Evolutionary conservation across 2,797 vertebrate genomes (phyloP), one percentile per base, ranked within the genome.

Genomic region (Caiman crocodilus): DNA sequence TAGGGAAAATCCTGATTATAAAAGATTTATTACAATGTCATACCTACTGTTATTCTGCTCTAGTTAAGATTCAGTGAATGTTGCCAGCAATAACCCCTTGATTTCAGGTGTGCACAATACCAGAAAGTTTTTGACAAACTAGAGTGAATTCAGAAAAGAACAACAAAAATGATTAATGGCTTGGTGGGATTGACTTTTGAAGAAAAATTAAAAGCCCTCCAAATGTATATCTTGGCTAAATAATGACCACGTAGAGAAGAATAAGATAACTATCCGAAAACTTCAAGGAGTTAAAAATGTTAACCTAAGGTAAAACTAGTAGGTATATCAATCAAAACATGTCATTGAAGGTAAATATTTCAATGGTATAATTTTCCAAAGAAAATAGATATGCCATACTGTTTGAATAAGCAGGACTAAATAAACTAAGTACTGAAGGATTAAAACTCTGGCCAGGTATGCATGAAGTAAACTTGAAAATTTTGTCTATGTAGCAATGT

Each of bases 81-180:
- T 14, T 50, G 1, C 3, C 61, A 42, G 26, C 65, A 80, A 84
- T 3, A 87, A 88, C 57, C 69, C 86, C 56, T 59, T 87, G 12
- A 3, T 73, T 87, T 93, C 28, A 85, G 14, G 25, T 89, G 18
- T 76, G 90, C 67, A 79, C 64, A 83, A 61, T 21, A 88, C 5
- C 64, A 76, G 71, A 85, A 85, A 84, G 89, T 56, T 14, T 69
- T 0, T 79, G 77, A 87, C 18, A 85, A 35, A 8, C 75, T 85
- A 82, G 23, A 80, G 10, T 63, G 21, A 88, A 85, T 59, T 94
- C 76, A 61, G 56, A 76, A 59, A 71, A 86, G 5, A 50, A 71
- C 5, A 84, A 26, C 7, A 82, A 78, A 83, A 76, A 59, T 86
- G 7, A 91, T 90, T 92, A 92, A 92, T 84, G 13, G 35, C 15